These are phyloP conservation scores for Hesperophylax magnus DNA, from an alignment of 1,140 invertebrate genomes.

Conservation along the genomic window DNA sequence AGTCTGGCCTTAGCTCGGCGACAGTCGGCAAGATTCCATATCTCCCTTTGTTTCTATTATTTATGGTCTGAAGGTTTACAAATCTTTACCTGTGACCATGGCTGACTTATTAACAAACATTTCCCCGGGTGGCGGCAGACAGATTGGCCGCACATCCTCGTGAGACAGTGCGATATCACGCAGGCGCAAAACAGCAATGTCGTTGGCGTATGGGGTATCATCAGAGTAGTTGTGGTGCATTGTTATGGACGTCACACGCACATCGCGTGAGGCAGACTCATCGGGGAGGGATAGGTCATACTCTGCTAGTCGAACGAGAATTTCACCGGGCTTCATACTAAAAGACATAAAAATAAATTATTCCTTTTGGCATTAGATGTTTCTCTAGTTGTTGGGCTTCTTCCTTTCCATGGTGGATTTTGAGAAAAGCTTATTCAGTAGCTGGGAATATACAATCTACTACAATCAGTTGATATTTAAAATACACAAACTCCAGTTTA, in stretches of 20 bases:
- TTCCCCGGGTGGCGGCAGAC: conserved; percentile 78
- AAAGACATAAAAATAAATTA: conserved; percentile 41
- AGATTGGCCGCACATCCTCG: conserved; percentile 87
- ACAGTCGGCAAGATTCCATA: no score
- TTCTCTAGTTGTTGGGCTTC: background rate
- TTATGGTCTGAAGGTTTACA: no score
- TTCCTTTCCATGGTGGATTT: no score
- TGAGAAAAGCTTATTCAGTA: no score
- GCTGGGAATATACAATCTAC: no score
- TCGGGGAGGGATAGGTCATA: conserved; percentile 79
- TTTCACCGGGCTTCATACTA: conserved; percentile 74
- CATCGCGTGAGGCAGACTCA: conserved; percentile 78
- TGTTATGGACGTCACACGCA: conserved; percentile 75
- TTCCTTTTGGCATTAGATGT: background rate
- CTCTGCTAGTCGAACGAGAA: conserved; percentile 84
- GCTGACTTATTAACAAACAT: conserved; percentile 76
- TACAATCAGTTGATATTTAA: no score
- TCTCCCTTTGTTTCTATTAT: no score
- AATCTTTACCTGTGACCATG: conserved; percentile 76
- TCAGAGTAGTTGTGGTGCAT: conserved; percentile 77
- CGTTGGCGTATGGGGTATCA: conserved; percentile 78
- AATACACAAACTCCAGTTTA: no score
- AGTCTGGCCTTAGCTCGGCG: no score
- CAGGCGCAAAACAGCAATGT: conserved; percentile 86
- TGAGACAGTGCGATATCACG: conserved; percentile 79